Conservation (phyloP, 2,797 vertebrate species). For the Momotus momota region DNA sequence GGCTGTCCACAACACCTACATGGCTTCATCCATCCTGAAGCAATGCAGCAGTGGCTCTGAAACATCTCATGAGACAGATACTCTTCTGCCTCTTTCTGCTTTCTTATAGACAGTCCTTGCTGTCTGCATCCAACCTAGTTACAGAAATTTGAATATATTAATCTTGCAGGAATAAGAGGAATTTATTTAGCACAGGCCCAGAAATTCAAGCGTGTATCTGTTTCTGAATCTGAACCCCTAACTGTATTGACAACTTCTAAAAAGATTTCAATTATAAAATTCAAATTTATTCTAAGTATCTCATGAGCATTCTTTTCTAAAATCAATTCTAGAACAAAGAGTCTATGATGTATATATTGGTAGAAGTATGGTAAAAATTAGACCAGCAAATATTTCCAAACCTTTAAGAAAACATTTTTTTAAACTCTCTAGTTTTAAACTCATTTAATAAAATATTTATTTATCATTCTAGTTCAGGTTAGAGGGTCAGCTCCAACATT, state of each 20-base stretch:
- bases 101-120: background rate
- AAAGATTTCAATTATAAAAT: background rate
- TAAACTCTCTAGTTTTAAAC: background rate
- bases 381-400: background rate
- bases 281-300: background rate
- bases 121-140: background rate
- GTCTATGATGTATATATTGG: background rate
- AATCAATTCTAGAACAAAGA: background rate
- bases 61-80: fast-evolving
- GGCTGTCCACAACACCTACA: background rate
- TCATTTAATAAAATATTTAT: background rate
- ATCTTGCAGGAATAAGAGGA: background rate
- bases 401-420: background rate
- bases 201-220: background rate
- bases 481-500: background rate
- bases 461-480: background rate
- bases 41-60: background rate
- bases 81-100: background rate
- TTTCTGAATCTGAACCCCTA: background rate
- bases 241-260: background rate
- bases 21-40: background rate
- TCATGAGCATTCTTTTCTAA: background rate
- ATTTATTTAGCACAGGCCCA: background rate
- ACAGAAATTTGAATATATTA: background rate
- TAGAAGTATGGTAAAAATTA: background rate